A percentile compares a stretch with the other conserved stretches of the same genome.
Conservation (phyloP, 2,888 invertebrate genomes). For the Rhorus exstirpatorius region DNA sequence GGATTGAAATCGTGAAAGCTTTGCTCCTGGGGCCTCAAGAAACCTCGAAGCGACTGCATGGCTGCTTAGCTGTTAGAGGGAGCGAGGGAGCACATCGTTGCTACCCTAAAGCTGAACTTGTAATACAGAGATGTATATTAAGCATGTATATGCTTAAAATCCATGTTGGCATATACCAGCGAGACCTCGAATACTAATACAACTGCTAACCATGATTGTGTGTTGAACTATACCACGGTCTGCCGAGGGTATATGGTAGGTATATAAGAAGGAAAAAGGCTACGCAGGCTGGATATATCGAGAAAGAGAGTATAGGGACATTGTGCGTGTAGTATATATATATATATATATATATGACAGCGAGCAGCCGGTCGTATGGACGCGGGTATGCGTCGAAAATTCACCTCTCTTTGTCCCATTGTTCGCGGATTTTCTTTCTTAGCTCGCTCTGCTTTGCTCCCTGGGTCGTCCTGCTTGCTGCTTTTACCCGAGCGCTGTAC, state of each 20-base stretch:
- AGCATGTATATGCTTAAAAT: background rate
- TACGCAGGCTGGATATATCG: conserved; percentile 52
- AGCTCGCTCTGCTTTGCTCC: conserved; percentile 10
- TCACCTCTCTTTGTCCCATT: conserved; percentile 81
- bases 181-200: conserved; percentile 28
- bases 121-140: conserved; percentile 13
- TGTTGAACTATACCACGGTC: background rate
- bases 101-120: conserved; percentile 49
- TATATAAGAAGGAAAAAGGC: conserved; percentile 40
- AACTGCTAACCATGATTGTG: conserved; percentile 35
- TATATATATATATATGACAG: conserved; percentile 23
- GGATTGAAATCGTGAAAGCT: conserved; percentile 49
- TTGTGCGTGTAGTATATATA: conserved; percentile 61
- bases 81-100: conserved; percentile 49
- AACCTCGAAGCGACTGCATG: conserved; percentile 25
- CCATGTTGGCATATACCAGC: conserved; percentile 20
- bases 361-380: conserved; percentile 78
- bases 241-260: conserved; percentile 20
- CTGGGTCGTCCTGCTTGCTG: conserved; percentile 13
- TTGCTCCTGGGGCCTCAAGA: conserved; percentile 7
- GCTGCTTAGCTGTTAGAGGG: conserved; percentile 18
- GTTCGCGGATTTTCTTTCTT: conserved; percentile 76
- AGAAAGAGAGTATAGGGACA: conserved; percentile 66
- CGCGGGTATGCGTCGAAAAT: conserved; percentile 79
- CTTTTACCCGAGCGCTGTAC: conserved; percentile 7